Conservation (phyloP, 2,797 vertebrate genomes). For the Sciurus vulgaris region DNA sequence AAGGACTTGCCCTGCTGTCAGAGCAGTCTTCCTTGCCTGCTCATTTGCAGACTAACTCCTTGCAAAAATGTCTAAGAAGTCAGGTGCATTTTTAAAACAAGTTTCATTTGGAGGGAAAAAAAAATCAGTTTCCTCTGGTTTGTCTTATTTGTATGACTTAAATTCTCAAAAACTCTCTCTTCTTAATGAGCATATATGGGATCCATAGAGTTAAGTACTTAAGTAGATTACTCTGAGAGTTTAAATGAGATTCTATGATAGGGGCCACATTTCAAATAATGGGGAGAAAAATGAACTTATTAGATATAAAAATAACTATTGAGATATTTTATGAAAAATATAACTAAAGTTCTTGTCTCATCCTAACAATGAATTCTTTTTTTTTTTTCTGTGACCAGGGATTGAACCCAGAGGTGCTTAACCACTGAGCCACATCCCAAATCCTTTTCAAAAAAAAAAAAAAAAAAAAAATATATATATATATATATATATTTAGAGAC, state of each 20-base stretch:
- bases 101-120: background rate
- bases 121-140: background rate
- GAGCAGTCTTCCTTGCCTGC: background rate
- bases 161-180: background rate
- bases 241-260: background rate
- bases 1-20: background rate
- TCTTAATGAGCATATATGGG: background rate
- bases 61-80: background rate
- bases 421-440: no score
- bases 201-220: background rate
- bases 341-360: constrained; percentile 19
- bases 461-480: no score
- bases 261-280: constrained; percentile 20
- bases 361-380: constrained; percentile 22
- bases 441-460: no score
- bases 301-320: background rate
- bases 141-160: constrained; percentile 6
- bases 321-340: constrained; percentile 42
- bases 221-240: background rate
- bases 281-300: background rate
- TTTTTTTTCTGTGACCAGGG: no score
- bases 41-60: background rate
- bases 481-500: no score
- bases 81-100: background rate
- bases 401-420: no score